Conservation (phyloP, 2,797 vertebrate genomes). For the Buceros bicornis region DNA sequence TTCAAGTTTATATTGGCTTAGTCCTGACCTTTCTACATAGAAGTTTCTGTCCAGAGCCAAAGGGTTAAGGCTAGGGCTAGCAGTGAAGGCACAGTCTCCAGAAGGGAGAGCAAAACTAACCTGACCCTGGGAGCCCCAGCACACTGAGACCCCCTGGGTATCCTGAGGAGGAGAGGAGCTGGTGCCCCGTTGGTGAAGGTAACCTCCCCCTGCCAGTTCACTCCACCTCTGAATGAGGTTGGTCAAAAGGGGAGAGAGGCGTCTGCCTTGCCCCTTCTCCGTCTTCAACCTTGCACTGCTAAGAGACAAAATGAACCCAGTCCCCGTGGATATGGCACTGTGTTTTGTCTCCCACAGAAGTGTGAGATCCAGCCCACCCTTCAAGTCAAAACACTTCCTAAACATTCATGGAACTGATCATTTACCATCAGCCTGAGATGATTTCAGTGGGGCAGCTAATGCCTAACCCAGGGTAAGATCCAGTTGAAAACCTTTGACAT, state of each 20-base stretch:
- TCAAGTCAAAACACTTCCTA: neutral
- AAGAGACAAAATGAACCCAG: neutral
- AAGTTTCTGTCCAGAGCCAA: slow-evolving; percentile 37
- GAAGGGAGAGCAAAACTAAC: accelerated
- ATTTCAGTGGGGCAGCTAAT: neutral
- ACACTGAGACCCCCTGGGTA: accelerated
- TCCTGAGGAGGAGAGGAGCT: neutral
- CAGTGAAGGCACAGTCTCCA: neutral
- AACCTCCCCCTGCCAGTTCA: neutral
- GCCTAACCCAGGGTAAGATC: neutral
- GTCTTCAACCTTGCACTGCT: neutral
- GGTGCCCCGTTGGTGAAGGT: neutral
- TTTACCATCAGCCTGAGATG: neutral
- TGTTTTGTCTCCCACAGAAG: neutral
- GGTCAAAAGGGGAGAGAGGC: neutral
- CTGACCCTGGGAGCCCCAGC: accelerated
- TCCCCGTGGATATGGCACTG: neutral
- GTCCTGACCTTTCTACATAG: slow-evolving; percentile 24
- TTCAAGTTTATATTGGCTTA: slow-evolving; percentile 60
- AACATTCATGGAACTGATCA: neutral
- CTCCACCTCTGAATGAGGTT: neutral
- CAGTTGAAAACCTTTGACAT: neutral
- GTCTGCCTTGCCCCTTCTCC: neutral
- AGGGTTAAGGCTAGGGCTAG: neutral
- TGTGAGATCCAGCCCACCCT: neutral